A percentile compares a stretch with the other conserved stretches of the same genome.
Conservation (phyloP, 2,113 vertebrate genomes). For the Vicugna pacos region DNA sequence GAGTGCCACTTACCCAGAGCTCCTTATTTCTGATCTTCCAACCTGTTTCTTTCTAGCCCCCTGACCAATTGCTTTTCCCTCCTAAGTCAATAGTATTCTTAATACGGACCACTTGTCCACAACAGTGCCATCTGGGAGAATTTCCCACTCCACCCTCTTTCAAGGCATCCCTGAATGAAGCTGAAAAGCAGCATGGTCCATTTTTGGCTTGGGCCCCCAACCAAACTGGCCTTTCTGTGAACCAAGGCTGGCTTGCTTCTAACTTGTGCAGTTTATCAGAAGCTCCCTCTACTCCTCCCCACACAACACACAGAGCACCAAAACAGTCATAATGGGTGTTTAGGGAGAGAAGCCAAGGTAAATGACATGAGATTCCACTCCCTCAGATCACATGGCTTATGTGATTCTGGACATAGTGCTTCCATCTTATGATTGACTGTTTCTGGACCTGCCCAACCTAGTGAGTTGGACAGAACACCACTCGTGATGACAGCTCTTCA, state of each 20-base stretch:
- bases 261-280: neutral
- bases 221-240: neutral
- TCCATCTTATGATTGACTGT: neutral
- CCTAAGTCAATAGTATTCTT: neutral
- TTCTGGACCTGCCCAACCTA: neutral
- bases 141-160: neutral
- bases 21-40: too few relatives aligned
- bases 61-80: too few relatives aligned
- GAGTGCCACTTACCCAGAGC: too few relatives aligned
- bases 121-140: neutral
- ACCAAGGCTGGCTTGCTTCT: neutral
- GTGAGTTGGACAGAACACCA: neutral
- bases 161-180: neutral
- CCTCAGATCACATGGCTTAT: neutral
- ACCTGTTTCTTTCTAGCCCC: too few relatives aligned
- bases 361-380: neutral
- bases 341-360: neutral
- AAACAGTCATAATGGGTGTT: neutral
- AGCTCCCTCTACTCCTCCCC: neutral
- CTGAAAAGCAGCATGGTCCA: neutral
- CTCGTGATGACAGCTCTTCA: neutral
- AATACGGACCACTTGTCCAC: neutral
- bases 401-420: neutral
- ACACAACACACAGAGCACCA: neutral
- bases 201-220: neutral